Conservation (phyloP, 2,888 invertebrate species). For the Eurytoma adleriae region DNA sequence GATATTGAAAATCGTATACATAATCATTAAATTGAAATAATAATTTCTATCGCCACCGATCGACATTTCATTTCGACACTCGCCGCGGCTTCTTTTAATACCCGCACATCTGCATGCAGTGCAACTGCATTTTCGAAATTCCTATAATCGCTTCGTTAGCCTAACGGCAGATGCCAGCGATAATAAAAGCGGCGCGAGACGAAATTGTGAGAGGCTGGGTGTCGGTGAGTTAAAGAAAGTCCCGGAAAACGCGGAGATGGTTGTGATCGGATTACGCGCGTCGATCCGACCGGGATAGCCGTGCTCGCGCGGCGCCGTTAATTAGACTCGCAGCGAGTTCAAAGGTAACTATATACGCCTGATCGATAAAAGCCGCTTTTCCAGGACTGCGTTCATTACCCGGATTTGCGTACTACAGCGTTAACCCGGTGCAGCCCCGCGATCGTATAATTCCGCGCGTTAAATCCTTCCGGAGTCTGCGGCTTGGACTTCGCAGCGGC, state of each 20-base stretch:
- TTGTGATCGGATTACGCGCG: constrained; percentile 1
- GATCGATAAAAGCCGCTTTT: constrained; percentile 1
- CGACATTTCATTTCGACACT: too few species aligned
- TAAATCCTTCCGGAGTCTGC: neutral
- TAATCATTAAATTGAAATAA: too few species aligned
- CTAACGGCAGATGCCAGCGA: neutral
- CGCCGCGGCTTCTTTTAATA: too few species aligned
- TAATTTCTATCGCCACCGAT: too few species aligned
- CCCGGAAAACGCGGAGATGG: neutral
- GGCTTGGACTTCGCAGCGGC: neutral
- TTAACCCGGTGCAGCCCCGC: neutral
- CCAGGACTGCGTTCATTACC: neutral
- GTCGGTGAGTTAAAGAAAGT: neutral
- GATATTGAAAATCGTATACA: too few species aligned
- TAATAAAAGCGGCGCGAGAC: neutral
- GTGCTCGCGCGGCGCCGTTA: neutral
- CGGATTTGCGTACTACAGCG: neutral
- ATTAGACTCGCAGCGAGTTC: constrained; percentile 7
- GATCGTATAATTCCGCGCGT: neutral
- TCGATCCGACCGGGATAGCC: neutral
- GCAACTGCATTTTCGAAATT: neutral
- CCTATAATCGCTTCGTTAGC: neutral
- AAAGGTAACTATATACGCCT: neutral
- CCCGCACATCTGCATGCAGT: neutral
- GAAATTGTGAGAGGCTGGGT: neutral